Percentiles rank a stretch among this genome's conserved stretches.
phyloP scores from a whole-genome alignment of 2,113 vertebrate genomes.

The Furnarius figulus region DNA sequence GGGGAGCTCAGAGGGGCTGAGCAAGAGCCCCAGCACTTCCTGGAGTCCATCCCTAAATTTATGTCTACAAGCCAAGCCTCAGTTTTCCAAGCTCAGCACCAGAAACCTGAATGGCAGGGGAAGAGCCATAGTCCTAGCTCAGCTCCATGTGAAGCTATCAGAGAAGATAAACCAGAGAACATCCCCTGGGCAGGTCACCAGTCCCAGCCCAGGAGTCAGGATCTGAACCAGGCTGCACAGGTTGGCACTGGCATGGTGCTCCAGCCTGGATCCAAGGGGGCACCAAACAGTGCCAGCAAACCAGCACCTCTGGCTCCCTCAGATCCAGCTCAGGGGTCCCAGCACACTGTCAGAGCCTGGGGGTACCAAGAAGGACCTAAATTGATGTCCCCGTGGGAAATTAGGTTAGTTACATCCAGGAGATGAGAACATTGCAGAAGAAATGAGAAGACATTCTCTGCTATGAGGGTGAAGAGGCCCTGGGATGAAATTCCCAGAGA shows the following conservation, averaged over 20 bases:
- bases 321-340: background rate
- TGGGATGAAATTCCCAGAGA: background rate
- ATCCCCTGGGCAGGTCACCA: background rate
- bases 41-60: background rate
- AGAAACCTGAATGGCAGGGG: background rate
- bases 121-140: background rate
- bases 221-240: background rate
- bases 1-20: background rate
- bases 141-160: background rate
- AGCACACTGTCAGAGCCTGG: background rate
- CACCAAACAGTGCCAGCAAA: accelerated
- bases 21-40: background rate
- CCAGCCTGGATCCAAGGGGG: background rate
- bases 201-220: background rate
- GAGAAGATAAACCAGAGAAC: background rate
- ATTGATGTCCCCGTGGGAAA: background rate
- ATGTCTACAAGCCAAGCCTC: background rate
- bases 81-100: background rate
- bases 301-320: background rate
- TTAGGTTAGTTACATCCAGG: background rate
- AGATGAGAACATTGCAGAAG: background rate
- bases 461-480: background rate
- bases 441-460: background rate
- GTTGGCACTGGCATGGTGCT: background rate
- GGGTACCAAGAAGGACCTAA: background rate